A percentile compares a stretch with the other conserved stretches of the same genome.
These are phyloP conservation scores for Pycnonotus jocosus DNA, from an alignment of 2,113 vertebrate genomes.

Conservation along the genomic window DNA sequence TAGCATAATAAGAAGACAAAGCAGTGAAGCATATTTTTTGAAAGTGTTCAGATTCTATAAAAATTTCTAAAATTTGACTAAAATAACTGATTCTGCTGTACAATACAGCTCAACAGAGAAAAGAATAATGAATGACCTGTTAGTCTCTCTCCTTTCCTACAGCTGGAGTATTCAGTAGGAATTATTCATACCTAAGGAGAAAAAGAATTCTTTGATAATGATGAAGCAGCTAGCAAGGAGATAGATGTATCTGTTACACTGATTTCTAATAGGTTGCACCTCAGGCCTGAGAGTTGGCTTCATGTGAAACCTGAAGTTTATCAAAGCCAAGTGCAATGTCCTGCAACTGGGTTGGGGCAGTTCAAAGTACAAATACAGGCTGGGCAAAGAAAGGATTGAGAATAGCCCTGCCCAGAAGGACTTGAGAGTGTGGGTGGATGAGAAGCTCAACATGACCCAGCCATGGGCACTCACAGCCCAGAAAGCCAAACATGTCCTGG, in stretches of 20 bases:
- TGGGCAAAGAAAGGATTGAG: not conserved
- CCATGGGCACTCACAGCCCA: not conserved
- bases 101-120: not conserved
- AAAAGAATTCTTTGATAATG: not conserved
- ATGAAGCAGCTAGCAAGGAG: not conserved
- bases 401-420: not conserved
- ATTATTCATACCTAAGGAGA: not conserved
- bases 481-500: fast-evolving
- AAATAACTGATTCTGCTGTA: not conserved
- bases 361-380: not conserved
- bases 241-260: not conserved
- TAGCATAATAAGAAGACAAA: not conserved
- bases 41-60: not conserved
- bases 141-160: not conserved
- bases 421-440: too few relatives aligned
- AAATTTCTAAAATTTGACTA: not conserved
- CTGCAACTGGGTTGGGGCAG: fast-evolving
- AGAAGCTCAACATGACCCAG: not conserved
- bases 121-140: not conserved
- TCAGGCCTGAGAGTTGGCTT: not conserved
- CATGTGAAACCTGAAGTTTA: not conserved
- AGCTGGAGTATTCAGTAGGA: not conserved
- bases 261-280: not conserved
- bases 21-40: fast-evolving
- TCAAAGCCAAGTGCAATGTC: not conserved